phyloP scores from a whole-genome alignment of 1,140 invertebrate species.

The Drosophila lowei region DNA sequence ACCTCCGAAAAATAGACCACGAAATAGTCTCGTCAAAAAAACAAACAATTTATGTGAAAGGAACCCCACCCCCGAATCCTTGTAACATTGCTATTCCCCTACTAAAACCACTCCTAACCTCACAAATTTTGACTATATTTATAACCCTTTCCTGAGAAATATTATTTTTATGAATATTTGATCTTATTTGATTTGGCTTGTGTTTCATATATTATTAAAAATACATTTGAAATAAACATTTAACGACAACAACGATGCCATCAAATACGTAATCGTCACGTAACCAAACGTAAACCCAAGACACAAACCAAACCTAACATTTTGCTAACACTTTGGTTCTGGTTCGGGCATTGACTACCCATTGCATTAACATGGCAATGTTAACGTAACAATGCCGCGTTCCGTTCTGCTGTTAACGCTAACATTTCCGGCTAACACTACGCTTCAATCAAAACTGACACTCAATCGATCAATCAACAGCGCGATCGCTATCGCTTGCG shows the following conservation, averaged over 20 bases:
- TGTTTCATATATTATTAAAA: conserved; percentile 57
- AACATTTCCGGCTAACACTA: conserved; percentile 26
- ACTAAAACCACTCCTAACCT: conserved; percentile 38
- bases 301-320: conserved; percentile 62
- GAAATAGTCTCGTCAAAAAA: conserved; percentile 76
- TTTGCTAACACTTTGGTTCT: conserved; percentile 60
- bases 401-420: conserved; percentile 29
- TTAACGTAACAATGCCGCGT: conserved; percentile 10
- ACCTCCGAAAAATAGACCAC: conserved; percentile 22
- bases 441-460: conserved; percentile 37
- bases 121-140: conserved; percentile 16
- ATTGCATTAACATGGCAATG: conserved; percentile 10
- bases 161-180: conserved; percentile 13
- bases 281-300: conserved; percentile 51
- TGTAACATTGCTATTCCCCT: conserved; percentile 13
- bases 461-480: conserved; percentile 85
- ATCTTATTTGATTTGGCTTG: conserved; percentile 51
- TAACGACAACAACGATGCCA: conserved; percentile 71
- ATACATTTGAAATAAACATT: conserved; percentile 32
- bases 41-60: conserved; percentile 29
- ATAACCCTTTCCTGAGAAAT: neutral
- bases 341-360: conserved; percentile 49
- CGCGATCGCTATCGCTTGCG: conserved; percentile 96
- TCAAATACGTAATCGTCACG: conserved; percentile 73
- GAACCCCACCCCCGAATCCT: neutral